A percentile compares a stretch with the other conserved stretches of the same genome.
Conservation (phyloP, 2,113 vertebrate genomes). For the Onychostruthus taczanowskii region DNA sequence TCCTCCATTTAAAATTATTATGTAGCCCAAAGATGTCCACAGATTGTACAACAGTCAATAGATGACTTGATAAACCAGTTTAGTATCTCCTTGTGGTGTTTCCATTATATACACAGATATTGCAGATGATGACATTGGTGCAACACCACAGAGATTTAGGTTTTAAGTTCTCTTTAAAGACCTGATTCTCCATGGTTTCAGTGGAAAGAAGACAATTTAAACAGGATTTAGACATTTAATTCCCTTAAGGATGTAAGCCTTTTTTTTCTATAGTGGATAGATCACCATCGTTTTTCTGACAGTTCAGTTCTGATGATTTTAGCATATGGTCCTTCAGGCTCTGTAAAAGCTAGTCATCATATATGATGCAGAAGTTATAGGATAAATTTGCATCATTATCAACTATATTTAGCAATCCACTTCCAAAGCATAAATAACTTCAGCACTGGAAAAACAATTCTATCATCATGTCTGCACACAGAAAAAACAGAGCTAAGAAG, state of each 20-base stretch:
- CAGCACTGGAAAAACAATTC: not conserved
- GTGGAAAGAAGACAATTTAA: slow-evolving; percentile 20
- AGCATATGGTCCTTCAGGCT: not conserved
- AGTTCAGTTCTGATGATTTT: not conserved
- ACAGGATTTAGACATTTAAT: not conserved
- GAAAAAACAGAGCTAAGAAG: not conserved
- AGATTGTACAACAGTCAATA: not conserved
- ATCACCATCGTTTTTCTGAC: not conserved
- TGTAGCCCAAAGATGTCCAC: not conserved
- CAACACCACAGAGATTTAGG: not conserved
- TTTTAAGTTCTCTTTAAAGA: slow-evolving; percentile 2
- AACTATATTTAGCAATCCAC: not conserved
- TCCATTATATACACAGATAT: not conserved
- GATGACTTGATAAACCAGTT: not conserved
- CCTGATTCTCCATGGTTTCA: not conserved
- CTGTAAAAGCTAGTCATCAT: not conserved
- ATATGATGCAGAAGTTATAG: not conserved
- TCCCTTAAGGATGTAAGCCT: not conserved
- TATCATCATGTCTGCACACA: not conserved
- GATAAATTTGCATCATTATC: not conserved
- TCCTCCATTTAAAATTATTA: not conserved
- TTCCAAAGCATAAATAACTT: not conserved
- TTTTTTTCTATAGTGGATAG: not conserved
- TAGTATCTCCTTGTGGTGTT: not conserved
- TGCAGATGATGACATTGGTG: not conserved